phyloP scores from a whole-genome alignment of 2,113 vertebrate genomes.

The Scalopus aquaticus region DNA sequence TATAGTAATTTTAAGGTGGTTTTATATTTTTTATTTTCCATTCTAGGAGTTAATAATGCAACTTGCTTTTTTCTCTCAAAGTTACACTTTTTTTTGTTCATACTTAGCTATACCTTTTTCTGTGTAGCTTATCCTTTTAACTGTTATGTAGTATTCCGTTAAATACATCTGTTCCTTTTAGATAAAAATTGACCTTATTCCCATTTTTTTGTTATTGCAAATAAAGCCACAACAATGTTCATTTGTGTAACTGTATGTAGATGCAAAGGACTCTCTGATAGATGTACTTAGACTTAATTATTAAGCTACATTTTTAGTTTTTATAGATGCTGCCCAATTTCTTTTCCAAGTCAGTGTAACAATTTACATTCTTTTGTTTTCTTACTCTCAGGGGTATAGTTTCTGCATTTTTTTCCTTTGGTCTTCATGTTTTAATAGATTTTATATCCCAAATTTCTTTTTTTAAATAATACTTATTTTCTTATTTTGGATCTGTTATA shows the following conservation, averaged over 20 bases:
- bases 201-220: neutral
- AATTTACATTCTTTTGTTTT: neutral
- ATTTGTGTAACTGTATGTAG: neutral
- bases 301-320: neutral
- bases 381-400: neutral
- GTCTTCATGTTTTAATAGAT: neutral
- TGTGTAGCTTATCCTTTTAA: neutral
- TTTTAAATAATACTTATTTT: conserved; percentile 23
- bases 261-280: neutral
- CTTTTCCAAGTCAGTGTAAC: neutral
- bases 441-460: conserved; percentile 14
- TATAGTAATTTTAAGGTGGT: neutral
- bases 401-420: neutral
- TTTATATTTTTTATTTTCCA: conserved; percentile 15
- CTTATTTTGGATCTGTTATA: neutral
- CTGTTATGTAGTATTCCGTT: neutral
- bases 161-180: conserved; percentile 28
- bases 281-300: neutral
- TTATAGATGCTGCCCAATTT: neutral
- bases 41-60: neutral
- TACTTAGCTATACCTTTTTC: neutral
- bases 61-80: neutral
- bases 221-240: neutral
- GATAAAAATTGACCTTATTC: conserved; percentile 6
- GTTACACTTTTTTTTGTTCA: neutral